A percentile compares a stretch with the other conserved stretches of the same genome.
phyloP scores from a whole-genome alignment of 2,797 vertebrate species.

The Novumbra hubbsi region DNA sequence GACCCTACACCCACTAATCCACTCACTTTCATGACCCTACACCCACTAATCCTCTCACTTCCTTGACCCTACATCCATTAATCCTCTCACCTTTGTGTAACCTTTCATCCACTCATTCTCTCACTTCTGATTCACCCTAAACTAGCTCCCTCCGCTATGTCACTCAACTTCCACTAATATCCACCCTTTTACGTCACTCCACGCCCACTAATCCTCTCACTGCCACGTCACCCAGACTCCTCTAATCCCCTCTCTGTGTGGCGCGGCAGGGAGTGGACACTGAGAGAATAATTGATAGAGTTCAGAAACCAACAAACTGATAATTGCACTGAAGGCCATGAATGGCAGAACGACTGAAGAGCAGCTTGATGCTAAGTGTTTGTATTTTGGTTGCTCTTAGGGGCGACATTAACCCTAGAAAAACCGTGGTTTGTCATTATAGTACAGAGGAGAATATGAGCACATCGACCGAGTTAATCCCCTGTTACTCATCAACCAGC shows the following conservation, averaged over 20 bases:
- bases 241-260: background rate
- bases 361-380: background rate
- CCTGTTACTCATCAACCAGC: too few species aligned
- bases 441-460: background rate
- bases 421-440: background rate
- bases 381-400: conserved; percentile 1
- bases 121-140: background rate
- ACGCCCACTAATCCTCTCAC: too few species aligned
- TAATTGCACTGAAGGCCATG: conserved; percentile 8
- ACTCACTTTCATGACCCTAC: too few species aligned
- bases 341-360: background rate
- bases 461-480: background rate
- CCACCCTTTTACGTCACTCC: too few species aligned
- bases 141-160: too few species aligned
- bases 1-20: too few species aligned
- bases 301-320: conserved; percentile 17
- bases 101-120: background rate
- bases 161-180: too few species aligned
- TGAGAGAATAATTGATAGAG: conserved; percentile 20
- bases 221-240: too few species aligned
- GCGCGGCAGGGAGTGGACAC: background rate
- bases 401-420: background rate
- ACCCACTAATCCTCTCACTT: too few species aligned
- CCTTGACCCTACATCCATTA: too few species aligned
- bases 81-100: too few species aligned